phyloP scores from a whole-genome alignment of 1,140 invertebrate species.

The Drosophila cardini region DNA sequence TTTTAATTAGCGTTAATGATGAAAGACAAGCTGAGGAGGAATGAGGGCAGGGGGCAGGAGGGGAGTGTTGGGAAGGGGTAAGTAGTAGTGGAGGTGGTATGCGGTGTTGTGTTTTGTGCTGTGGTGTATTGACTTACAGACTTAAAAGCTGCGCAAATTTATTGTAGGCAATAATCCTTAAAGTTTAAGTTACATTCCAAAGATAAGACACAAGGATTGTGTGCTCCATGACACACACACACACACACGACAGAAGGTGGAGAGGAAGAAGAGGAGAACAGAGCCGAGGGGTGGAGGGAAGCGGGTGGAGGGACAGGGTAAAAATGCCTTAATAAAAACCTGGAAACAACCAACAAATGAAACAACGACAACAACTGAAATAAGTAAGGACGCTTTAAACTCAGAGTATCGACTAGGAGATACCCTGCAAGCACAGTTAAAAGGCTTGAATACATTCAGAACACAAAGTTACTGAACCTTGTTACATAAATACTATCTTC shows the following conservation, averaged over 20 bases:
- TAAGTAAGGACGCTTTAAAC: background rate
- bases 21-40: constrained; percentile 53
- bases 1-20: constrained; percentile 82
- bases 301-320: background rate
- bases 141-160: constrained; percentile 68
- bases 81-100: too few species aligned
- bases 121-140: constrained; percentile 68
- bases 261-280: too few species aligned
- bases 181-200: constrained; percentile 83
- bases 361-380: constrained; percentile 21
- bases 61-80: too few species aligned
- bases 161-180: constrained; percentile 84
- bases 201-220: constrained; percentile 66
- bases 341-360: constrained; percentile 23
- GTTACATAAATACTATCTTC: too few species aligned
- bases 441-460: background rate
- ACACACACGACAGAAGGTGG: background rate
- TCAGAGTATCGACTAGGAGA: background rate
- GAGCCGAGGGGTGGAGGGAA: too few species aligned
- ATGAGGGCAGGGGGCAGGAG: too few species aligned
- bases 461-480: too few species aligned
- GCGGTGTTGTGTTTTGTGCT: too few species aligned
- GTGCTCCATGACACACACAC: constrained; percentile 48
- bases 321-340: constrained; percentile 72
- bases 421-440: background rate